phyloP scores from a whole-genome alignment of 2,113 vertebrate species.

The Tyrannus savana region DNA sequence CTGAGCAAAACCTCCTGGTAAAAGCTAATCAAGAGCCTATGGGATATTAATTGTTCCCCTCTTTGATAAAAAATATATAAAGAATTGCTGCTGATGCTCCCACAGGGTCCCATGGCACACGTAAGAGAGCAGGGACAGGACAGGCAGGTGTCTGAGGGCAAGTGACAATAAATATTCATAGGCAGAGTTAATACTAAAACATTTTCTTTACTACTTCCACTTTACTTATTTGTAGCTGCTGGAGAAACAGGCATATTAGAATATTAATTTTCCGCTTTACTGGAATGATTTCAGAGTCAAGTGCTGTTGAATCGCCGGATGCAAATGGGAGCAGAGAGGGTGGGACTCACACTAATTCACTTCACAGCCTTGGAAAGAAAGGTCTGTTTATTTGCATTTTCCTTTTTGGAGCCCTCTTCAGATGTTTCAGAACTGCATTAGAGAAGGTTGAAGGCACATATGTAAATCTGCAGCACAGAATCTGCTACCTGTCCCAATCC shows the following conservation, averaged over 20 bases:
- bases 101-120: background rate
- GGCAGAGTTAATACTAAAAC: conserved; percentile 42
- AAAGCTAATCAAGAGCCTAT: background rate
- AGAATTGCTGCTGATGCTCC: background rate
- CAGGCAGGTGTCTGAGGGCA: conserved; percentile 17
- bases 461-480: background rate
- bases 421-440: background rate
- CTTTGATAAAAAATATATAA: background rate
- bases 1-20: background rate
- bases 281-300: conserved; percentile 82
- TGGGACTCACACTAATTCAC: conserved; percentile 69
- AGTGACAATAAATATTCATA: conserved; percentile 72
- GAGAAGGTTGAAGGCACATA: background rate
- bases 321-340: conserved; percentile 70
- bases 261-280: conserved; percentile 88
- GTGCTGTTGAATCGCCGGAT: conserved; percentile 63
- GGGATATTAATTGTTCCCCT: background rate
- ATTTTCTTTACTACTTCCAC: conserved; percentile 68
- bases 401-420: background rate
- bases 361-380: conserved; percentile 3
- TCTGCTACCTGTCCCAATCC: background rate
- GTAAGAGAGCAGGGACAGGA: background rate
- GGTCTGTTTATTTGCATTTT: conserved; percentile 54
- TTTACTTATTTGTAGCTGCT: conserved; percentile 72
- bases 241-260: conserved; percentile 78